Base-by-base conservation (phyloP, 2,113 vertebrate genomes). In the Ctenodactylus gundi region DNA sequence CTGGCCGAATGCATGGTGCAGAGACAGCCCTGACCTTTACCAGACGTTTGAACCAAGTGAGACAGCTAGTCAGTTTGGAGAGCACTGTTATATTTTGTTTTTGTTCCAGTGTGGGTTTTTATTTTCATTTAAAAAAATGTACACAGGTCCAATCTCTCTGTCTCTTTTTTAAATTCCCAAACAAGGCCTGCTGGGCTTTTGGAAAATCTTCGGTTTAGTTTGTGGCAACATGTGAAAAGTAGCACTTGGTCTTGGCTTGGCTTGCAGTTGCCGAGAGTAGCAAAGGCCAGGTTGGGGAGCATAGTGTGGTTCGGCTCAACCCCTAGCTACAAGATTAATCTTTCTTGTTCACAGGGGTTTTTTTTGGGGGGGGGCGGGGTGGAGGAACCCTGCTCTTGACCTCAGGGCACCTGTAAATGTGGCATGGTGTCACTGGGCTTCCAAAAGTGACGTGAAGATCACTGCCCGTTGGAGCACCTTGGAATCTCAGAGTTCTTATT, bases 191-290 rank as follows among this genome's bases (percentile, higher is more conserved):
- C 81, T 88, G 65, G 87, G 49, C 65, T 94, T 86, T 87, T 80
- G 87, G 90, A 93, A 96, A 94, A 75, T 58, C 85, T 83, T 88
- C 86, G 91, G 51, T 92, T 95, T 86, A 51, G 68, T 92, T 62
- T 88, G 90, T 12, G 34, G 70, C 78, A 94, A 91, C 44, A 17
- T 84, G 75, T 78, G 90, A 93, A 95, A 94, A 91, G 15, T 67
- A 81, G 70, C 81, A 51, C 91, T 93, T 23, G 87, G 89, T 29
- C 85, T 96, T 49, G 87, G 72, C 91, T 95, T 84, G 95, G 80
- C 65, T 89, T 92, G 68, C 1, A 4, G 27, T 53, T 55, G 73
- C 77, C 85, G 73, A 80, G 46, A 68, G 36, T 6, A 53, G 46
- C 70, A n/a, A 76, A 49, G 18, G 55, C 31, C 72, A 70, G 12